Evolutionary conservation across 2,888 invertebrate genomes (phyloP), one percentile per base, ranked within the genome.

Genomic region (Cordilura impudica): DNA sequence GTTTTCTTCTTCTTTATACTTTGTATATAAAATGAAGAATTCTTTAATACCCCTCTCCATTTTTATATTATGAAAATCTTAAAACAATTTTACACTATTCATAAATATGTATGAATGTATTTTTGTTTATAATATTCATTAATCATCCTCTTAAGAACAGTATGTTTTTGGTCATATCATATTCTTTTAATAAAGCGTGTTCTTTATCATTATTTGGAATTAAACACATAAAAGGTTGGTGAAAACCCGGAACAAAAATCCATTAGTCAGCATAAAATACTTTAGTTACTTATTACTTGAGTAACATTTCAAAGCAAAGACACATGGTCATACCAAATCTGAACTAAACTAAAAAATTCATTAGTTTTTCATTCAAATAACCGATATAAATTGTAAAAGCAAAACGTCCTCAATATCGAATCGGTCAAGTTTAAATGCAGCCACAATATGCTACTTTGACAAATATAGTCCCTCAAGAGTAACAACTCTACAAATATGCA

Each of bases 291-390:
- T 49, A 18, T 29, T 18, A n/a, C n/a, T 31, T 8, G 7, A 23
- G 16, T 51, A 26, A 35, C 19, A 21, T 70, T 70, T 82, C n/a
- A 81, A 78, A 83, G 82, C 66, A 81, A 82, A 84, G 86, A 84
- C 85, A 85, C 84, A 87, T 76, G 74, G 77, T 29, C 58, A 66
- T 58, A 23, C 47, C 47, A 31, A 14, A 39, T 4, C 10, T 39
- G n/a, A 5, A 2, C 12, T n/a, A 2, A 39, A 39, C 12, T n/a
- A 2, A 45, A 67, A 21, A 47, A 71, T 47, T 73, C 65, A 81
- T 71, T 71, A 77, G 61, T 54, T 54, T 63, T 74, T 61, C 63
- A 45, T 67, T 35, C 21, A 78, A 58, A 63, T 54, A n/a, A 23
- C 29, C 23, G 18, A 6, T 56, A 39, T n/a, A 39, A 5, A 39